These are phyloP conservation scores for Drosophila nebulosa DNA, from an alignment of 1,140 invertebrate species.

Conservation along the genomic window DNA sequence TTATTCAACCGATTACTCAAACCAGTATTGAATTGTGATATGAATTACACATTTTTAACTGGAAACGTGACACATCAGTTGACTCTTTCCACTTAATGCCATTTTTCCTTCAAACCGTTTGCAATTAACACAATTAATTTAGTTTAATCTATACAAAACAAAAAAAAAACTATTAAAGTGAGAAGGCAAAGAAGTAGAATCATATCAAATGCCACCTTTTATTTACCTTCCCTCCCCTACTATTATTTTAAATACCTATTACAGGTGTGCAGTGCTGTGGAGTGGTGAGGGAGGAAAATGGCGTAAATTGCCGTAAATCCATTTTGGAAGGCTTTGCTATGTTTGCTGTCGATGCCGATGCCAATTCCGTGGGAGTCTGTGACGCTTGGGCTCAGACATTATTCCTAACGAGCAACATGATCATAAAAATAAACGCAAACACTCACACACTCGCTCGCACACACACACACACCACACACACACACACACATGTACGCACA, in stretches of 20 bases:
- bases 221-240: neutral
- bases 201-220: neutral
- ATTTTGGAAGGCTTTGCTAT: slow-evolving; percentile 32
- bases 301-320: slow-evolving; percentile 72
- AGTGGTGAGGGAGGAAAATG: neutral
- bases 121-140: slow-evolving; percentile 72
- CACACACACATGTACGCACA: slow-evolving; percentile 8
- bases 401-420: slow-evolving; percentile 77
- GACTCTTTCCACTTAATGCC: slow-evolving; percentile 13
- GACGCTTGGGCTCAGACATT: slow-evolving; percentile 61
- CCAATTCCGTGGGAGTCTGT: slow-evolving; percentile 8
- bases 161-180: slow-evolving; percentile 5
- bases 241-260: slow-evolving; percentile 67
- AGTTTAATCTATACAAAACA: slow-evolving; percentile 19
- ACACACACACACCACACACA: neutral
- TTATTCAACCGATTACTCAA: neutral
- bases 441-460: slow-evolving; percentile 15
- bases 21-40: slow-evolving; percentile 10
- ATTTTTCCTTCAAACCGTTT: neutral
- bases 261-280: slow-evolving; percentile 6
- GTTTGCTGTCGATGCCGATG: slow-evolving; percentile 14
- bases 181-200: slow-evolving; percentile 17
- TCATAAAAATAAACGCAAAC: slow-evolving; percentile 80
- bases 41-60: slow-evolving; percentile 17
- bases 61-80: slow-evolving; percentile 43